Conservation (phyloP, 2,113 vertebrate genomes). For the Columbina picui region DNA sequence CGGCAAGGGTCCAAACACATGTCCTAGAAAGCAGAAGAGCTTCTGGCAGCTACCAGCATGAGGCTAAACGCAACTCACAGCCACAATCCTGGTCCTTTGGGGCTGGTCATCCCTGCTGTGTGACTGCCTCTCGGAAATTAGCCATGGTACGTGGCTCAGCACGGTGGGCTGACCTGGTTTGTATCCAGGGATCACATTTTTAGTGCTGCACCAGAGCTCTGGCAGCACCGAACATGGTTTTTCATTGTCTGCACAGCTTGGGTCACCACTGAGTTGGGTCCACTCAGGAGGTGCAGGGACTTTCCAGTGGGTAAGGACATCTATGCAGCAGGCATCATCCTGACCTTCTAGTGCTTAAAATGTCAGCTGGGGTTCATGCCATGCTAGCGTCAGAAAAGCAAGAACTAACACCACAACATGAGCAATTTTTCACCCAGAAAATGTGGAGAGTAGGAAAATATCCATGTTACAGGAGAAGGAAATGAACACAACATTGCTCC, state of each 20-base stretch:
- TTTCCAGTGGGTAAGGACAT: not conserved
- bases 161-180: rapidly evolving
- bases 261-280: not conserved
- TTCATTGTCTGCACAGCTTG: not conserved
- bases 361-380: not conserved
- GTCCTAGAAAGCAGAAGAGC: not conserved
- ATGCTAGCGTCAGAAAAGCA: not conserved
- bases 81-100: not conserved
- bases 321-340: not conserved
- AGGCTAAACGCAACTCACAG: not conserved
- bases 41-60: not conserved
- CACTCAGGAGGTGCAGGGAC: not conserved
- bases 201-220: not conserved
- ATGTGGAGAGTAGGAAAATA: not conserved
- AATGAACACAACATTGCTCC: not conserved
- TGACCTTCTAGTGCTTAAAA: not conserved
- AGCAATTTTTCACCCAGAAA: not conserved
- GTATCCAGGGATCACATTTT: rapidly evolving
- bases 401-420: not conserved
- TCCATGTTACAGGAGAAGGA: not conserved
- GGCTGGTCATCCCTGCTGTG: rapidly evolving
- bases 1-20: not conserved
- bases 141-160: not conserved
- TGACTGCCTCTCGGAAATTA: not conserved
- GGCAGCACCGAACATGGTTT: not conserved